A percentile compares a stretch with the other conserved stretches of the same genome.
These are phyloP conservation scores for Pygoscelis antarcticus DNA, from an alignment of 2,113 vertebrate genomes.

Conservation along the genomic window DNA sequence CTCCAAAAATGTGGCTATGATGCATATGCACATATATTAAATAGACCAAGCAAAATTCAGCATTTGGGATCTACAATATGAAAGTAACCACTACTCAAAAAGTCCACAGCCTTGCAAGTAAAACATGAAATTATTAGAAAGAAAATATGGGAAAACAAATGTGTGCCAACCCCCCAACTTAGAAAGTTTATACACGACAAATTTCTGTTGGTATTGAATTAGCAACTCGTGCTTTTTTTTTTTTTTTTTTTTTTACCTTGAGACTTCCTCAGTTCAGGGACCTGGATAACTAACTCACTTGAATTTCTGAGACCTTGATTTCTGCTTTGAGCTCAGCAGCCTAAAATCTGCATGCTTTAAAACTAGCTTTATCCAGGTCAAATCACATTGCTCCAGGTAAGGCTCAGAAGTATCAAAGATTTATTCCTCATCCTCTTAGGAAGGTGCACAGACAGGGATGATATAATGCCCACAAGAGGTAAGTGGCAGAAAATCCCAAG, in stretches of 20 bases:
- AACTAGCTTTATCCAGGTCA: neutral
- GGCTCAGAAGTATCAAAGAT: neutral
- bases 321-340: neutral
- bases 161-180: neutral
- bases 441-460: neutral
- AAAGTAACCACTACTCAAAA: neutral
- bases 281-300: neutral
- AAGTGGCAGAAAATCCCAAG: neutral
- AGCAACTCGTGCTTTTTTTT: rapidly evolving
- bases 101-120: neutral
- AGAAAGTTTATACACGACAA: neutral
- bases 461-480: neutral
- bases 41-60: neutral
- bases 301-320: neutral
- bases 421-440: neutral
- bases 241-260: neutral
- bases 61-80: neutral
- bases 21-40: neutral
- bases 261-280: neutral
- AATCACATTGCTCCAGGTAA: neutral
- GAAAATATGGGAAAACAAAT: neutral
- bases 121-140: neutral
- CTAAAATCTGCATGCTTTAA: neutral
- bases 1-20: neutral
- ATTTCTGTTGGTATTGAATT: neutral